Evolutionary conservation across 2,113 vertebrate genomes (phyloP), one percentile per base, ranked within the genome.

Genomic region (Murina feae): DNA sequence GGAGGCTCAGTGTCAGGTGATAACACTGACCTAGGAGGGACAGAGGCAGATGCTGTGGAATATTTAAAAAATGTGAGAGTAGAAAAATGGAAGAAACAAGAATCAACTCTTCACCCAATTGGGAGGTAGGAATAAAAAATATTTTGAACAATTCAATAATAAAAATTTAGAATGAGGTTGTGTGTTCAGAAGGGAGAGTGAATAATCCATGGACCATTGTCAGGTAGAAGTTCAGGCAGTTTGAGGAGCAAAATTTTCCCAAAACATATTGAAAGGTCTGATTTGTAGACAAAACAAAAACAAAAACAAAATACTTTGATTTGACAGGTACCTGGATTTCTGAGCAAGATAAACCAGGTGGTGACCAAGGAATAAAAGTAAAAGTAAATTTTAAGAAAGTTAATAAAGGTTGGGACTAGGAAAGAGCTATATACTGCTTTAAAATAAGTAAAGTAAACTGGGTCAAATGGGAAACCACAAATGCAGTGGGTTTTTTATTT

Each of bases 401-500:
- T 74, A 81, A 37, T 76, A 90, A 89, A 66, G 9, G 32, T 72
- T 72, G 66, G 20, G 14, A 84, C 37, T 92, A 47, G 21, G 83
- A 49, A 95, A 71, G 37, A 35, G 88, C 14, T 35, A 49, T 12
- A 25, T 69, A 69, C 89, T 80, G 28, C 66, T 89, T 71, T 84
- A 94, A 69, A 55, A 20, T 94, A 96, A 93, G 85, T 55, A 60
- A 89, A 88, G n/a, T 49, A 68, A 86, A 69, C 18, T 89, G 42
- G 49, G 44, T 92, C 53, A 91, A 51, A 83, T 0, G 75, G 47
- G 53, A 94, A 95, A 25, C 35, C 79, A 66, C 35, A 80, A 88
- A 85, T 17, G 0, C 1, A 60, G 10, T 18, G 8, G 42, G 42
- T 44, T 44, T 44, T 44, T 44, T 44, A 9, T 42, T 42, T 65